These are phyloP conservation scores for Dermochelys coriacea DNA, from an alignment of 2,797 vertebrate species.

Conservation along the genomic window DNA sequence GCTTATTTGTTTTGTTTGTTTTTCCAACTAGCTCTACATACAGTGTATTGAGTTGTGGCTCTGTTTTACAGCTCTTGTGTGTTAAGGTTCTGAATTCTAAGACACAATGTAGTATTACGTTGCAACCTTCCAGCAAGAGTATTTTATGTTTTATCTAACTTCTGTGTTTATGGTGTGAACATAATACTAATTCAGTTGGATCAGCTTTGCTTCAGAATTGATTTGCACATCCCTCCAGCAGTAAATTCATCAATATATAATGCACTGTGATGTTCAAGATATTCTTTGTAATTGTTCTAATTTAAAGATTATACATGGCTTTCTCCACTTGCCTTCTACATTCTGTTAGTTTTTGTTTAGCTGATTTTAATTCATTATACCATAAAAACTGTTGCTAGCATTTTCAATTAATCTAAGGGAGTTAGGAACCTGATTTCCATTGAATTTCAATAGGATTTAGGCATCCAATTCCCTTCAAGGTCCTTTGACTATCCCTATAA, in stretches of 20 bases:
- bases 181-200: not conserved
- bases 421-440: not conserved
- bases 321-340: not conserved
- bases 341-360: not conserved
- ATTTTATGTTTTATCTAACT: too few relatives aligned
- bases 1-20: too few relatives aligned
- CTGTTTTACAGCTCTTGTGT: too few relatives aligned
- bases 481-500: not conserved
- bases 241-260: not conserved
- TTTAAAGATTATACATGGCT: not conserved
- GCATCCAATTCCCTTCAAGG: not conserved
- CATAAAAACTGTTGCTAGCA: not conserved
- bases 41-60: too few relatives aligned
- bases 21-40: too few relatives aligned
- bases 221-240: not conserved
- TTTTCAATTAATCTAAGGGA: not conserved
- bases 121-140: too few relatives aligned
- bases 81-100: too few relatives aligned
- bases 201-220: not conserved
- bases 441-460: not conserved
- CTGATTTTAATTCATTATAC: not conserved
- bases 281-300: not conserved
- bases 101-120: too few relatives aligned
- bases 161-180: not conserved
- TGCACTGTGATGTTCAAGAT: not conserved